Evolutionary conservation across 2,113 vertebrate species (phyloP), one percentile per base, ranked within the genome.

Genomic region (Phainopepla nitens): DNA sequence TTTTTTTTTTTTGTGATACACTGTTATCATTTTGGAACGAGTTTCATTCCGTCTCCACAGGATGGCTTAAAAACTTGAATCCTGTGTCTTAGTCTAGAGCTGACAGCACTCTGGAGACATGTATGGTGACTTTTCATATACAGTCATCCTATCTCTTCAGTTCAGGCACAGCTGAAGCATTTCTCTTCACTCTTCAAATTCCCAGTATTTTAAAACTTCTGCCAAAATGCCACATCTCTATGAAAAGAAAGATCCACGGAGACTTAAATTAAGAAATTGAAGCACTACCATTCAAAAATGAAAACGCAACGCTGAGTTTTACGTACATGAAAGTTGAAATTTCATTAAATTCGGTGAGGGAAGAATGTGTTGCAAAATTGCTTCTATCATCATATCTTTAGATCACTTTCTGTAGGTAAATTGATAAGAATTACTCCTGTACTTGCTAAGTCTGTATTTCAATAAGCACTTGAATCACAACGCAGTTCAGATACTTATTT

Each of bases 91-190:
- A 60, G 68, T 51, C 29, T 82, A 70, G 42, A 88, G 79, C 50
- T 88, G 73, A 88, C 41, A 75, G 64, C 35, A 36, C 92, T 90
- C 87, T 73, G 54, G 87, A 79, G 84, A 86, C 8, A 1, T 1
- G 3, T 82, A 19, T 22, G 25, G 50, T 58, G 58, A 80, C 58
- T 88, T 90, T 73, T 83, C 33, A 13, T 62, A 22, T 35, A n/a
- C 50, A 72, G 18, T 72, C 66, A 82, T 87, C 58, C 87, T 94
- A 84, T 94, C 86, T 90, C 44, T 90, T 89, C 88, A 45, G 50
- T 82, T 93, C 92, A 93, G 93, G 64, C 85, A 78, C 60, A 92
- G 79, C 79, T 92, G 78, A 94, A 91, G 31, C 56, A 60, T 82
- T 95, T 95, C 62, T 36, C 36, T 92, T 88, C 60, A 56, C 35